phyloP scores from a whole-genome alignment of 2,113 vertebrate species.

The Atrichornis clamosus region DNA sequence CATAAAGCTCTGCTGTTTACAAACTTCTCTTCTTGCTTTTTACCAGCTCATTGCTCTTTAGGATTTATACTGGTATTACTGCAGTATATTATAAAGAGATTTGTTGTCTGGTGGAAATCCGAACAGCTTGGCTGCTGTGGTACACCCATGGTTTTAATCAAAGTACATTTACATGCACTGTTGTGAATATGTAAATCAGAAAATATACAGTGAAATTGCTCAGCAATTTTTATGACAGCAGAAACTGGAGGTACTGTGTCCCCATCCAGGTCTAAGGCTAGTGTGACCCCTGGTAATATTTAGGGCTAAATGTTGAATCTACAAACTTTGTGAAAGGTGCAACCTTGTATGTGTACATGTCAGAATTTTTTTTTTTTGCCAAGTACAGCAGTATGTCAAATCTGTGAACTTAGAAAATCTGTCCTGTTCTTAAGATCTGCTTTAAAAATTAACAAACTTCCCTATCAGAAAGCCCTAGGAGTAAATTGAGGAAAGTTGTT shows the following conservation, averaged over 20 bases:
- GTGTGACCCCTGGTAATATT: neutral
- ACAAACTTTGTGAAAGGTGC: neutral
- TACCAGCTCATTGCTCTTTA: neutral
- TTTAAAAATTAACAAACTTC: neutral
- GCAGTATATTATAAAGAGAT: neutral
- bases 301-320: neutral
- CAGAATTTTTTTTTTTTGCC: neutral
- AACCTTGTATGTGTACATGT: neutral
- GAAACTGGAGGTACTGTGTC: neutral
- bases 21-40: neutral
- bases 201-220: neutral
- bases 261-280: neutral
- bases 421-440: neutral
- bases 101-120: neutral
- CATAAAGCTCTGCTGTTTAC: neutral
- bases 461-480: neutral
- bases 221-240: neutral
- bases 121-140: neutral
- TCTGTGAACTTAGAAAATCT: neutral
- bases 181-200: neutral
- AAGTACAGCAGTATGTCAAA: neutral
- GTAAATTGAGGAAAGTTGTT: neutral
- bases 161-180: neutral
- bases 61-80: neutral
- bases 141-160: neutral